Conservation (phyloP, 2,888 invertebrate genomes). For the Sphaeridia pumilis region DNA sequence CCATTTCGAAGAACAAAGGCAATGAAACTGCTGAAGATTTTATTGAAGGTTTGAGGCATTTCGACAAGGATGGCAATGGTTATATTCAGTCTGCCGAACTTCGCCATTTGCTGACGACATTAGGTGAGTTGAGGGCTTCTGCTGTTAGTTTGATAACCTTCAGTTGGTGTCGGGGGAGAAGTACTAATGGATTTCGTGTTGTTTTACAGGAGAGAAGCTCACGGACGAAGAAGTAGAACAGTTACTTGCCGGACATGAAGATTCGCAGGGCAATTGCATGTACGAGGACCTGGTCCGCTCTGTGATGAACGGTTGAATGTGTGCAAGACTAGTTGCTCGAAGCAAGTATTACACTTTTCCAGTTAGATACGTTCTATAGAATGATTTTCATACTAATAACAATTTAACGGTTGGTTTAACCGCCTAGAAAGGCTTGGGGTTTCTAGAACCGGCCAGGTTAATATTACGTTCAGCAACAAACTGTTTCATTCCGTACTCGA, state of each 20-base stretch:
- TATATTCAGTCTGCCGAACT: conserved; percentile 96
- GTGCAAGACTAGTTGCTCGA: not conserved
- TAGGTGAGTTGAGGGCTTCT: conserved; percentile 52
- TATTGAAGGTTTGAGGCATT: conserved; percentile 94
- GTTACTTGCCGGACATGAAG: conserved; percentile 88
- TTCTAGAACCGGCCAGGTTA: too few species aligned
- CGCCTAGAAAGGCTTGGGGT: too few species aligned
- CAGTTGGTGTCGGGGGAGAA: not conserved
- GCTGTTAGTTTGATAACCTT: not conserved
- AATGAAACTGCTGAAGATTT: conserved; percentile 95
- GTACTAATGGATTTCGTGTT: not conserved
- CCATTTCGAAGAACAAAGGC: conserved; percentile 86
- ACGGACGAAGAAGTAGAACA: conserved; percentile 96
- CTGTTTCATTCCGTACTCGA: too few species aligned
- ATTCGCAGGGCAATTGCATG: conserved; percentile 97
- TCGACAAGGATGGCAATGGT: conserved; percentile 99
- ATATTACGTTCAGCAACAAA: too few species aligned
- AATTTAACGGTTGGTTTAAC: too few species aligned
- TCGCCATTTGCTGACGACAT: conserved; percentile 90
- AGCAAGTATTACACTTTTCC: too few species aligned
- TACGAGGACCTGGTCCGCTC: conserved; percentile 95
- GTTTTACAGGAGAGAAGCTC: conserved; percentile 71
- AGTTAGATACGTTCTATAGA: too few species aligned
- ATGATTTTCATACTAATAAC: too few species aligned
- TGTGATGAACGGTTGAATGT: conserved; percentile 72